Conservation (phyloP, 2,888 invertebrate species). For the Campoplex capitator region DNA sequence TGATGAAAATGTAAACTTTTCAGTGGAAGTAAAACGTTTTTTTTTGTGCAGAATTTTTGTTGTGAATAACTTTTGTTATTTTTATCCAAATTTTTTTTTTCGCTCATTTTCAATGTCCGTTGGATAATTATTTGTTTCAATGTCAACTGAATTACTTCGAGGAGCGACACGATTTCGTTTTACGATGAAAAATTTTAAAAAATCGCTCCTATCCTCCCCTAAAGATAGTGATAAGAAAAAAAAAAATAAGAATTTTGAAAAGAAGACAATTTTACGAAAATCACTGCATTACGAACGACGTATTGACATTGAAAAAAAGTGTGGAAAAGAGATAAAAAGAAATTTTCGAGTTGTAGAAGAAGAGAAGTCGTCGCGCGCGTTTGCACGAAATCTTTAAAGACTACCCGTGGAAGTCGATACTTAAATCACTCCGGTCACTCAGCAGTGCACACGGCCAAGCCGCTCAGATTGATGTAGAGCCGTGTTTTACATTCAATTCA, state of each 20-base stretch:
- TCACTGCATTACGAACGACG: background rate
- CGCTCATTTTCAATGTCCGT: no score
- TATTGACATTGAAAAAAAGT: slow-evolving; percentile 6
- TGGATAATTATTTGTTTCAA: no score
- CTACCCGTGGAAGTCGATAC: slow-evolving; percentile 77
- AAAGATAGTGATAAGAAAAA: background rate
- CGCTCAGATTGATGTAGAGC: slow-evolving; percentile 84
- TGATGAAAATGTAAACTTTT: no score
- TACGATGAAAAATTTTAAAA: background rate
- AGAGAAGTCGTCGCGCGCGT: slow-evolving; percentile 60
- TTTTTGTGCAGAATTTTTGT: no score
- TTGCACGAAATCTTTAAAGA: slow-evolving; percentile 79
- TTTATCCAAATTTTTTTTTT: background rate
- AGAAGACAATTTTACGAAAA: background rate
- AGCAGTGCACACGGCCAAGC: slow-evolving; percentile 79
- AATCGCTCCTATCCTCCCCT: background rate
- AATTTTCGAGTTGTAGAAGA: background rate
- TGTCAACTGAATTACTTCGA: no score
- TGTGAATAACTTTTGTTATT: background rate
- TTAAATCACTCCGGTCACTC: slow-evolving; percentile 84
- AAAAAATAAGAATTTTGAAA: background rate
- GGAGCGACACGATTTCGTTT: no score
- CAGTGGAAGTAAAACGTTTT: no score
- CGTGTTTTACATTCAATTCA: slow-evolving; percentile 85
- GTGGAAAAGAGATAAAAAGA: slow-evolving; percentile 9